These are phyloP conservation scores for Xyrauchen texanus DNA, from an alignment of 2,113 vertebrate genomes.

Conservation along the genomic window DNA sequence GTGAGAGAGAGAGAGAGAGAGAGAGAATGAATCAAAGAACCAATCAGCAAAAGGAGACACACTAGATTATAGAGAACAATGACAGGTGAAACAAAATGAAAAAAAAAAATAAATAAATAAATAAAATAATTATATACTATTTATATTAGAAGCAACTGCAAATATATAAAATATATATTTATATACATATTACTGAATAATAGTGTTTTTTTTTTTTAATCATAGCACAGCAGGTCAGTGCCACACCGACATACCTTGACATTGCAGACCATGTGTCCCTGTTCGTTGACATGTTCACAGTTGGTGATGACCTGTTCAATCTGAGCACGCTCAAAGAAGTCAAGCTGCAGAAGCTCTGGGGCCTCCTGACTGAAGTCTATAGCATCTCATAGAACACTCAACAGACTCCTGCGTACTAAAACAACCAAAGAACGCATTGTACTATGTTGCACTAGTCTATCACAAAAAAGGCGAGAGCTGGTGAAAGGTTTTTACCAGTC, in stretches of 20 bases:
- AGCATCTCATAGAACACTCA: slow-evolving; percentile 91
- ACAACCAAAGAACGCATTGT: neutral
- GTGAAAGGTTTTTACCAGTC: no score
- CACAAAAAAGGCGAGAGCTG: no score
- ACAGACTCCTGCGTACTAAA: slow-evolving; percentile 91
- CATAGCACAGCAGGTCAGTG: neutral
- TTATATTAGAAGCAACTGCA: slow-evolving; percentile 82
- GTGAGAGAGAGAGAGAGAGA: no score
- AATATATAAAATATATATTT: neutral
- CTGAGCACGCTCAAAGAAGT: slow-evolving; percentile 94
- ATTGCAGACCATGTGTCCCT: slow-evolving; percentile 91
- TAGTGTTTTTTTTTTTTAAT: no score
- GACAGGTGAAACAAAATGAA: no score
- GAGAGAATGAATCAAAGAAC: neutral
- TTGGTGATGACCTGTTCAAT: slow-evolving; percentile 97
- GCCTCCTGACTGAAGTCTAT: slow-evolving; percentile 95
- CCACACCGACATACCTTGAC: slow-evolving; percentile 80
- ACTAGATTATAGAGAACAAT: no score
- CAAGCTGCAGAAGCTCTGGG: slow-evolving; percentile 91
- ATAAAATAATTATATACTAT: no score
- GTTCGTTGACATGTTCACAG: slow-evolving; percentile 92
- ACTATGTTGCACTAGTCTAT: no score
- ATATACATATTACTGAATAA: no score
- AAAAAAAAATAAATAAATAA: no score
- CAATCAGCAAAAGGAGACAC: neutral